Evolutionary conservation across 1,140 invertebrate genomes (phyloP), one percentile per base, ranked within the genome.

Genomic region (Hetaerina americana): DNA sequence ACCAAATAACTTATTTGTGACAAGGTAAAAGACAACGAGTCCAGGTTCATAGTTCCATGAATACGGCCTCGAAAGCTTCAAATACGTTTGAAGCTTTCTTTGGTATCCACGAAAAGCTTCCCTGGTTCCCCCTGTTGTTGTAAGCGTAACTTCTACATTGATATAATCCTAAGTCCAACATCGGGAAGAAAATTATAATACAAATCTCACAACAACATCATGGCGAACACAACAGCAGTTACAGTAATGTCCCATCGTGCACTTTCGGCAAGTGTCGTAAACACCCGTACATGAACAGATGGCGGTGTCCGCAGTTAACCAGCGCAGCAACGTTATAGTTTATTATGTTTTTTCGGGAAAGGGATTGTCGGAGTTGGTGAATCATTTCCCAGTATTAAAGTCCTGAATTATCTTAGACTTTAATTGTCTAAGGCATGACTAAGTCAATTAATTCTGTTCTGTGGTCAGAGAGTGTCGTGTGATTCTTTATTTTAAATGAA

Each of bases 31-130:
- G 92, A 94, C 88, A 94, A 90, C 88, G 94, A 91, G 88, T 96
- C 93, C 88, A 95, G 92, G 92, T 95, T 96, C 94, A 97, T 96
- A 94, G 91, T 96, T 96, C 92, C 90, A 93, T 94, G 88, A 91
- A 92, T 85, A 84, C 86, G 83, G 86, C 86, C 83, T 87, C 85
- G 87, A 88, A 88, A 88, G 87, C 87, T 90, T 91, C 89, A 91
- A 90, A 89, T 85, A 85, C 81, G 84, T 88, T 90, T 90, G 89
- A 91, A 91, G 90, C 89, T 90, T 90, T 88, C 87, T 87, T 85
- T 82, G 83, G 84, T 85, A 84, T 84, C 83, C 85, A 85, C 84
- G 82, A 85, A 83, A 82, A 82, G 80, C 82, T 83, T 82, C 82
- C 84, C 81, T 81, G 82, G 79, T 79, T 79, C 82, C 82, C 84